Evolutionary conservation across 1,140 invertebrate species (phyloP).

Genomic region (Drosophila kepulauana): DNA sequence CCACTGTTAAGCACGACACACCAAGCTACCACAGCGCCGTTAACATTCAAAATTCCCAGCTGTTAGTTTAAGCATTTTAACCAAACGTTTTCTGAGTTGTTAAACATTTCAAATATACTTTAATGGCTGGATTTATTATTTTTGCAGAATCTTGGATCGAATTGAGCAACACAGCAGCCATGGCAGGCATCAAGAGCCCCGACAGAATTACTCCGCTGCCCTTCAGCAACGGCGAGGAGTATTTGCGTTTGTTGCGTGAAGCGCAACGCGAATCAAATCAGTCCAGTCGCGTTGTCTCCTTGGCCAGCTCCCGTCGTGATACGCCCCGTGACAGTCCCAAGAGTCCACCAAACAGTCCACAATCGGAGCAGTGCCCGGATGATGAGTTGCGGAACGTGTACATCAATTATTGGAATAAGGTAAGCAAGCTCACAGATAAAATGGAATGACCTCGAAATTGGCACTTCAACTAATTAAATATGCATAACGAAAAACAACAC

Average conservation of each 20-base stretch:
- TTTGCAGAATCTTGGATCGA: slow-evolving; percentile 95
- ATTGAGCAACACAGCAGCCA: slow-evolving; percentile 87
- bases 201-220: slow-evolving; percentile 89
- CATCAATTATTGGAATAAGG: slow-evolving; percentile 91
- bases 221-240: slow-evolving; percentile 90
- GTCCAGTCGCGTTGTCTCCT: slow-evolving; percentile 92
- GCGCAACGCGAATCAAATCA: slow-evolving; percentile 94
- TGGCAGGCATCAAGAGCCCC: slow-evolving; percentile 87
- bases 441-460: slow-evolving; percentile 15
- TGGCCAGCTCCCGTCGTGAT: slow-evolving; percentile 91
- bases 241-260: slow-evolving; percentile 92
- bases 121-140: slow-evolving; percentile 22
- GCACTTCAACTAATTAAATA: slow-evolving; percentile 23
- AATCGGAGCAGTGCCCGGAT: slow-evolving; percentile 89
- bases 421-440: slow-evolving; percentile 62
- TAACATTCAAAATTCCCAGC: neutral
- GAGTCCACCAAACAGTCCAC: slow-evolving; percentile 95
- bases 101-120: neutral
- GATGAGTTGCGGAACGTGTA: slow-evolving; percentile 92
- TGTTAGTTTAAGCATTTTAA: neutral
- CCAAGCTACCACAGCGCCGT: neutral
- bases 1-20: no score
- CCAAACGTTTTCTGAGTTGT: neutral
- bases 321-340: slow-evolving; percentile 90
- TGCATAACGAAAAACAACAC: slow-evolving; percentile 14